Conservation (phyloP, 2,113 vertebrate genomes). For the Hypomesus transpacificus region DNA sequence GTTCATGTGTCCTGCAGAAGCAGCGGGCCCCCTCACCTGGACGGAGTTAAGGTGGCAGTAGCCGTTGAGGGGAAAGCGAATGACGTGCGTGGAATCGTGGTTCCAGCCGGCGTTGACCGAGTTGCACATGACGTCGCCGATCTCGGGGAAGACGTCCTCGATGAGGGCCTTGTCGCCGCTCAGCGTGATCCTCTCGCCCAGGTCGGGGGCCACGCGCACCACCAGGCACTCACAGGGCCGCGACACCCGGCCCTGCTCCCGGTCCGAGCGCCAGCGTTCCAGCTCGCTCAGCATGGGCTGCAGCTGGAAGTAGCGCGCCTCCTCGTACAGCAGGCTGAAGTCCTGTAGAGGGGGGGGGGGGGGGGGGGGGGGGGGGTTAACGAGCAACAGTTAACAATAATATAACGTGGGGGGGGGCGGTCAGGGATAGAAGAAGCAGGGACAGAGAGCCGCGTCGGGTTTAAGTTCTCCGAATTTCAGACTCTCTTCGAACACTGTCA, state of each 20-base stretch:
- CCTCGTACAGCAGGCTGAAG: conserved; percentile 95
- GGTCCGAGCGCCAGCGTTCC: conserved; percentile 95
- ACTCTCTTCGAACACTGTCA: no score
- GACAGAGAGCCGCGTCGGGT: not conserved
- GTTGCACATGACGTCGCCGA: conserved; percentile 97
- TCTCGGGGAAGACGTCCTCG: conserved; percentile 95
- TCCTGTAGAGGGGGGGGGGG: conserved; percentile 70
- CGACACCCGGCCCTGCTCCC: conserved; percentile 83
- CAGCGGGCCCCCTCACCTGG: conserved; percentile 79
- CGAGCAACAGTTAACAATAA: not conserved
- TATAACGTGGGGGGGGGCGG: not conserved
- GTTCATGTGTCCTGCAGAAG: no score
- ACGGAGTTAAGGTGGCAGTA: conserved; percentile 99
- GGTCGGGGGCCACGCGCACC: conserved; percentile 92
- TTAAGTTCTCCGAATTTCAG: no score
- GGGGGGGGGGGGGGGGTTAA: not conserved
- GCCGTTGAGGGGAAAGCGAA: conserved; percentile 95
- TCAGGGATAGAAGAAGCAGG: not conserved
- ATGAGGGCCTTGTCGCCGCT: conserved; percentile 97
- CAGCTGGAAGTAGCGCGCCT: conserved; percentile 96
- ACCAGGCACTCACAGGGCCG: conserved; percentile 95
- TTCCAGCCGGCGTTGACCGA: conserved; percentile 86
- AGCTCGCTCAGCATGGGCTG: conserved; percentile 94
- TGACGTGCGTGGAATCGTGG: conserved; percentile 93
- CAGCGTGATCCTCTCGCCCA: conserved; percentile 93